Base-by-base conservation (phyloP, 2,113 vertebrate species). In the Vicugna pacos region DNA sequence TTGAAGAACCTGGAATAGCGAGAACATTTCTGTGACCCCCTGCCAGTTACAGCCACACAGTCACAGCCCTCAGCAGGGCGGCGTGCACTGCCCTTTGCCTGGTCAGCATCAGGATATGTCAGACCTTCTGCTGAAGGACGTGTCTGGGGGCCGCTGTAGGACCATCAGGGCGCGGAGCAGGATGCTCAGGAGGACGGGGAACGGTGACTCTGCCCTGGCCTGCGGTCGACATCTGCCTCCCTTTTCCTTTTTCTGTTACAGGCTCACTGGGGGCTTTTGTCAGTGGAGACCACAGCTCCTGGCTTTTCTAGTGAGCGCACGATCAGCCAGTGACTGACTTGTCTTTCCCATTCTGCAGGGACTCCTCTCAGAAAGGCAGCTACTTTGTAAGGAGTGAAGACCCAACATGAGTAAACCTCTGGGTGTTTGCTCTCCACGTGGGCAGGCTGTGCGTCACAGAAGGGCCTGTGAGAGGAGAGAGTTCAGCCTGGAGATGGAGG, bases 311-410 rank as follows among this genome's bases (percentile, higher is more conserved):
- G 60, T 95, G 95, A 94, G n/a, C 85, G 67, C 84, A 69, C 8
- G 80, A 64, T 95, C 79, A 91, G 87, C 95, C 92, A 75, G 54
- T 48, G 96, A 64, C 88, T 94, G 97, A 80, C 83, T 93, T 95
- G 69, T 92, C 28, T 83, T 97, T 92, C 50, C 83, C 83, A 52
- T 88, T 65, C 77, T 94, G 85, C 86, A 82, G 77, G 88, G 96
- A 84, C 89, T 93, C 76, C 96, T 79, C 94, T 91, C 94, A 94
- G 95, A 94, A 88, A 92, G 56, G 26, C 75, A 85, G 93, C 96
- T 93, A 24, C 86, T 96, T 94, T 95, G 93, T 96, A 95, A 95
- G 95, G 89, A 94, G 95, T 79, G 38, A 73, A 96, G 93, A 96
- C 62, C 32, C 79, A 24, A 0, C n/a, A 6, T 2, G n/a, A 87